These are phyloP conservation scores for Syngnathus scovelli DNA, from an alignment of 2,113 vertebrate genomes.

Conservation along the genomic window DNA sequence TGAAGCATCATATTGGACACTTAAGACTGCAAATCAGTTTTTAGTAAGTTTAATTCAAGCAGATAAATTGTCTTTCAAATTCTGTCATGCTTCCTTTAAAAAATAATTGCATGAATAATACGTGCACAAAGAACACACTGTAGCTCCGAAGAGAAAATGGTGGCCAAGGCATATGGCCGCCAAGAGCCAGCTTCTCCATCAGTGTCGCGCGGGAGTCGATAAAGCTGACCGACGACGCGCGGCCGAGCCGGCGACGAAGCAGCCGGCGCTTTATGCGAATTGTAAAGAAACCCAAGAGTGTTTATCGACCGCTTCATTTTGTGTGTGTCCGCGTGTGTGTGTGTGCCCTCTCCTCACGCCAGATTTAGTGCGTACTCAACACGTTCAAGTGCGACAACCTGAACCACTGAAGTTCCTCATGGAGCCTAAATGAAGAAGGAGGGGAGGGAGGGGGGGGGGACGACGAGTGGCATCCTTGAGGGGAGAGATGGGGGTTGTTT, in stretches of 20 bases:
- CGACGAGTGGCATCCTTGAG: background rate
- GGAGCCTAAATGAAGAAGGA: slow-evolving; percentile 15
- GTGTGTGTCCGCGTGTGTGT: background rate
- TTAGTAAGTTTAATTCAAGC: too few species aligned
- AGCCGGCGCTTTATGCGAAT: slow-evolving; percentile 9
- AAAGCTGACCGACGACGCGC: slow-evolving; percentile 40
- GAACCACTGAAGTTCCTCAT: slow-evolving; percentile 11
- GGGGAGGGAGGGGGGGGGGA: background rate
- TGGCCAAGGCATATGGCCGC: slow-evolving; percentile 29
- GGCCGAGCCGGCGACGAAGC: background rate
- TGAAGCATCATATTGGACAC: too few species aligned
- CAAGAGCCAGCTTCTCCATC: slow-evolving; percentile 35
- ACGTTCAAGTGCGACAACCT: slow-evolving; percentile 5
- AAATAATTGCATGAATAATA: too few species aligned
- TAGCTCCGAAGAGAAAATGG: slow-evolving; percentile 24
- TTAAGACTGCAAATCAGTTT: too few species aligned
- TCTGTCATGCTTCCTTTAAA: too few species aligned
- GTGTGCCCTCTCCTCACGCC: slow-evolving; percentile 4
- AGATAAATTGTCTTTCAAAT: too few species aligned
- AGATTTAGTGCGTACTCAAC: slow-evolving; percentile 42
- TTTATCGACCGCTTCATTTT: slow-evolving; percentile 48
- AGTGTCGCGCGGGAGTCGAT: slow-evolving; percentile 36
- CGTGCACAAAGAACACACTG: background rate
- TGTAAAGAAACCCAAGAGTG: slow-evolving; percentile 32
- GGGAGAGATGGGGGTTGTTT: background rate